phyloP scores from a whole-genome alignment of 2,113 vertebrate species.

The Brevimyrus niger region DNA sequence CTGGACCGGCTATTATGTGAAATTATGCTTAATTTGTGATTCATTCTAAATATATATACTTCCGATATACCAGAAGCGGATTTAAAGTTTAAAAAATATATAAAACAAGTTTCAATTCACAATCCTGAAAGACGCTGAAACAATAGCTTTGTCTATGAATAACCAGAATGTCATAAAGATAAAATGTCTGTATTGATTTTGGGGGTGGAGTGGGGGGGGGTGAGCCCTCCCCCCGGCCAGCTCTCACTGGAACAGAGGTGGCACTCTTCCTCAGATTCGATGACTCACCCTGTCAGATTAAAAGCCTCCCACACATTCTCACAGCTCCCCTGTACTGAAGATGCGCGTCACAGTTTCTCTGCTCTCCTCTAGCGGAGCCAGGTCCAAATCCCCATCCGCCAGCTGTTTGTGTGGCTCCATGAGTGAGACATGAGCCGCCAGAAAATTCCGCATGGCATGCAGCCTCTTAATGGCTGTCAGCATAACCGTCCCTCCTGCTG shows the following conservation, averaged over 20 bases:
- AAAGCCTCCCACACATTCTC: background rate
- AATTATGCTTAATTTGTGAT: background rate
- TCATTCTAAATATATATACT: background rate
- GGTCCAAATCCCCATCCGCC: background rate
- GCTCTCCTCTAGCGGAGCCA: background rate
- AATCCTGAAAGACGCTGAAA: background rate
- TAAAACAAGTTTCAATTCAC: background rate
- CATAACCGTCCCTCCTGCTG: background rate
- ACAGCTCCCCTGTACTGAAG: background rate
- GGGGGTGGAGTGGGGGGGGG: background rate
- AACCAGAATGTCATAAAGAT: background rate
- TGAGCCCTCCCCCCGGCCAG: background rate
- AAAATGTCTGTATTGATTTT: constrained; percentile 2
- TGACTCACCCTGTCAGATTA: background rate
- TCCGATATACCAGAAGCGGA: background rate
- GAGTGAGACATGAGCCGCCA: background rate
- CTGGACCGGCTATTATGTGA: background rate
- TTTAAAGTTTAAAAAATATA: background rate
- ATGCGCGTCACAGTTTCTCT: background rate
- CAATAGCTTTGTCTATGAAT: background rate
- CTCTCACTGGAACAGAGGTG: background rate
- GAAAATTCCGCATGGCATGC: background rate
- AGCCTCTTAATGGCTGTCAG: background rate
- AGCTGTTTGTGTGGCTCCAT: background rate
- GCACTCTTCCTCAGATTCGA: background rate